phyloP scores from a whole-genome alignment of 2,888 invertebrate genomes.

The Epinotia ramella region DNA sequence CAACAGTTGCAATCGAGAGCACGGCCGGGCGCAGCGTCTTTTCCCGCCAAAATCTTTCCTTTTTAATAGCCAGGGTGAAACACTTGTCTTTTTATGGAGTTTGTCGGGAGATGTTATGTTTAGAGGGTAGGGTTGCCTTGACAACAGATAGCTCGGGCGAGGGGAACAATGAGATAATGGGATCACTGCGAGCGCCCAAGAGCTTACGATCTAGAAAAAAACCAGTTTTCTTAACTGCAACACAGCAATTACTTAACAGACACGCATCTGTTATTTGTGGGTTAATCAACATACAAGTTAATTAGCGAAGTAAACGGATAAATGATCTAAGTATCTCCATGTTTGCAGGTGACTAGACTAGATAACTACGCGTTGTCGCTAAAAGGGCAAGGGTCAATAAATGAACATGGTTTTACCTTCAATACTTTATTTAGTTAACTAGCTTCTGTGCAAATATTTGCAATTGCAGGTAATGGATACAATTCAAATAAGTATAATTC shows the following conservation, averaged over 20 bases:
- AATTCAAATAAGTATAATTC: conserved; percentile 1
- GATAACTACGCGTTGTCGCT: conserved; percentile 10
- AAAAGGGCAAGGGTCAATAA: conserved; percentile 51
- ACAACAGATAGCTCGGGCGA: conserved; percentile 45
- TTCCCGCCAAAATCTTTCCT: conserved; percentile 63
- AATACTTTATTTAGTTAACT: conserved; percentile 43
- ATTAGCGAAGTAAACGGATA: conserved; percentile 1
- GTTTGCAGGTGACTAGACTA: background rate
- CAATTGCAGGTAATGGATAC: conserved; percentile 7
- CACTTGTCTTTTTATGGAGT: background rate
- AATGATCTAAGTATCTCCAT: background rate
- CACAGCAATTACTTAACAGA: conserved; percentile 17
- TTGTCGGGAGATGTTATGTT: conserved; percentile 16
- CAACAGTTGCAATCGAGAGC: conserved; percentile 72
- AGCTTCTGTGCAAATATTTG: conserved; percentile 32
- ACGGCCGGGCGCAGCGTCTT: conserved; percentile 60
- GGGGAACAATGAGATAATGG: conserved; percentile 45
- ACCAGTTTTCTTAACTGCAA: conserved; percentile 21
- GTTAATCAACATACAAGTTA: conserved; percentile 25
- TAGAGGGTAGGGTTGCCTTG: conserved; percentile 47
- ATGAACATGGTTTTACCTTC: conserved; percentile 43
- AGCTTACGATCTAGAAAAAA: conserved; percentile 14
- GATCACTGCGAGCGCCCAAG: background rate
- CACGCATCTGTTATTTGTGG: conserved; percentile 27
- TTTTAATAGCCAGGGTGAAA: background rate